phyloP scores from a whole-genome alignment of 2,797 vertebrate species.

The Hemitrygon akajei region DNA sequence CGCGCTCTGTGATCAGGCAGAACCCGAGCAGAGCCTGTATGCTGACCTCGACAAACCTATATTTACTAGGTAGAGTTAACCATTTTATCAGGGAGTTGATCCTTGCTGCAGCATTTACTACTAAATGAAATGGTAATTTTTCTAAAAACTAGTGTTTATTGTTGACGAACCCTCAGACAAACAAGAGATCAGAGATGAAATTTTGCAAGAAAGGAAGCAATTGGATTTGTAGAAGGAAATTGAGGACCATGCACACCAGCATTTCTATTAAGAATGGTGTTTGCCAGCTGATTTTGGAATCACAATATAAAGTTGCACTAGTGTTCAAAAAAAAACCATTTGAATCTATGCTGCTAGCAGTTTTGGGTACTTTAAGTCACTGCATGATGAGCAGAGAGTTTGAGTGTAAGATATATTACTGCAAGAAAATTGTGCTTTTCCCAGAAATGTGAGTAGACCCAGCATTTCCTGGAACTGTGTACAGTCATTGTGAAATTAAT shows the following conservation, averaged over 20 bases:
- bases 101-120: constrained; percentile 19
- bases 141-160: constrained; percentile 22
- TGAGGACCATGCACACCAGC: constrained; percentile 17
- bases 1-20: not conserved
- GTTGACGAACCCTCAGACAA: not conserved
- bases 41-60: not conserved
- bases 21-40: not conserved
- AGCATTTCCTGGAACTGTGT: constrained; percentile 34
- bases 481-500: constrained; percentile 37
- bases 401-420: constrained; percentile 10
- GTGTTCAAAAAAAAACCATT: constrained; percentile 28
- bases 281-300: not conserved
- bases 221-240: not conserved
- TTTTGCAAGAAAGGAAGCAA: not conserved
- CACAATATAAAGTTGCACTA: constrained; percentile 26
- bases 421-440: constrained; percentile 21
- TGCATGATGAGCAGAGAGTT: constrained; percentile 17
- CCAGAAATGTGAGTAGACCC: constrained; percentile 27
- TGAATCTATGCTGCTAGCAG: constrained; percentile 30
- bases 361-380: constrained; percentile 31
- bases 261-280: constrained; percentile 17
- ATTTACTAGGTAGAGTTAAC: not conserved
- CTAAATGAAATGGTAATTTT: not conserved
- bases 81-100: not conserved
- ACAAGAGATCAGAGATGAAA: not conserved